Evolutionary conservation across 2,113 vertebrate species (phyloP), one percentile per base, ranked within the genome.

Genomic region (Heteronetta atricapilla): DNA sequence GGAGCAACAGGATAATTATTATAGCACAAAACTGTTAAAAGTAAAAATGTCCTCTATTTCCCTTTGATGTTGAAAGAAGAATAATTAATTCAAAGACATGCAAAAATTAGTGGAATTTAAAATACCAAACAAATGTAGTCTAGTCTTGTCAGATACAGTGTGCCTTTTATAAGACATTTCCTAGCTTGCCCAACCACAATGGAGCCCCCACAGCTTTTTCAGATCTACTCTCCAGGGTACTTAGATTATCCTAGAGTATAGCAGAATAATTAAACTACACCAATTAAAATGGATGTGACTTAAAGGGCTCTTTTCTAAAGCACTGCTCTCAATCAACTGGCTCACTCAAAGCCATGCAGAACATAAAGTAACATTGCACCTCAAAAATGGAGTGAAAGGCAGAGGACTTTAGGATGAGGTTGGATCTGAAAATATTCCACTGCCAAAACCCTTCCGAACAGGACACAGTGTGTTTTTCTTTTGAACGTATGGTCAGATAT

Each of bases 41-140:
- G 93, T 82, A 64, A 96, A 91, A 95, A 83, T 33, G 67, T 76
- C 84, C 86, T 87, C 44, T 18, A 5, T 77, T 62, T 89, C 63
- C 53, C 83, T 97, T 86, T 93, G 95, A 96, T 85, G 78, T 91
- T 79, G 74, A 86, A 93, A 96, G 91, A 92, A 84, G 67, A 94
- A 86, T 66, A 84, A 85, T 88, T 88, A 80, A 94, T 86, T 93
- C 86, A 91, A 96, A 97, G 93, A 88, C 92, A 92, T 59, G 34
- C 46, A 97, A 96, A 97, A 96, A 90, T 96, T 83, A 67, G 79
- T 89, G 95, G 95, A 94, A 96, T 97, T 96, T 97, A 95, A 94
- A 97, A 86, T 73, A 85, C 84, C 64, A 93, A 96, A 92, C 89
- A 85, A 96, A 94, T 4, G 79, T 12, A 82, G 94, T 92, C 89